These are phyloP conservation scores for Theropithecus gelada DNA, from an alignment of 2,113 vertebrate species.

Conservation along the genomic window DNA sequence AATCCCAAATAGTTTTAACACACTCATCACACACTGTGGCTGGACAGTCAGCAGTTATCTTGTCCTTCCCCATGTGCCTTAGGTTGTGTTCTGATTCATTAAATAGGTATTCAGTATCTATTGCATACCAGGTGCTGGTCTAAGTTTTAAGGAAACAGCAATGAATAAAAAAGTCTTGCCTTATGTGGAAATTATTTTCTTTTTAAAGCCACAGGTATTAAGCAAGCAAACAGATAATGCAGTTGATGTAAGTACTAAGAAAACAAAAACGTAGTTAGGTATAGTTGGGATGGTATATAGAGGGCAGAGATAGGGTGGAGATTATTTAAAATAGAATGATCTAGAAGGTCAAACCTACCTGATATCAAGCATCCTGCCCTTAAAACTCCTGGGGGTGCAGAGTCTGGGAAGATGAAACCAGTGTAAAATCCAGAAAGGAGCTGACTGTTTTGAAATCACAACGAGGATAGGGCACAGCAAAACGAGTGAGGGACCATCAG, in stretches of 20 bases:
- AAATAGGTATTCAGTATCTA: neutral
- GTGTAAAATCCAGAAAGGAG: neutral
- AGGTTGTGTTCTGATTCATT: neutral
- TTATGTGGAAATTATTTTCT: neutral
- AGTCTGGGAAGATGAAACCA: neutral
- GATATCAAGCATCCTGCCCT: neutral
- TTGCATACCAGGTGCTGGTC: neutral
- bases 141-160: neutral
- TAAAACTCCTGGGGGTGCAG: neutral
- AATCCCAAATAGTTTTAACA: neutral
- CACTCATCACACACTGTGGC: neutral
- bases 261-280: neutral
- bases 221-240: neutral
- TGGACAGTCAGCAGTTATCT: neutral
- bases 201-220: neutral
- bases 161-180: neutral
- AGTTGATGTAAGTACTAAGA: neutral
- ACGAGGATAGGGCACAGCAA: too few relatives aligned
- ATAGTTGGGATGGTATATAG: neutral
- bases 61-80: neutral
- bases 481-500: accelerated
- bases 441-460: accelerated
- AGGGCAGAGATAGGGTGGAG: neutral
- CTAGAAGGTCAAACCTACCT: neutral
- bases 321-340: neutral